A percentile compares a stretch with the other conserved stretches of the same genome.
These are phyloP conservation scores for Ophioninae sp. DNA, from an alignment of 2,888 invertebrate species.

Conservation along the genomic window DNA sequence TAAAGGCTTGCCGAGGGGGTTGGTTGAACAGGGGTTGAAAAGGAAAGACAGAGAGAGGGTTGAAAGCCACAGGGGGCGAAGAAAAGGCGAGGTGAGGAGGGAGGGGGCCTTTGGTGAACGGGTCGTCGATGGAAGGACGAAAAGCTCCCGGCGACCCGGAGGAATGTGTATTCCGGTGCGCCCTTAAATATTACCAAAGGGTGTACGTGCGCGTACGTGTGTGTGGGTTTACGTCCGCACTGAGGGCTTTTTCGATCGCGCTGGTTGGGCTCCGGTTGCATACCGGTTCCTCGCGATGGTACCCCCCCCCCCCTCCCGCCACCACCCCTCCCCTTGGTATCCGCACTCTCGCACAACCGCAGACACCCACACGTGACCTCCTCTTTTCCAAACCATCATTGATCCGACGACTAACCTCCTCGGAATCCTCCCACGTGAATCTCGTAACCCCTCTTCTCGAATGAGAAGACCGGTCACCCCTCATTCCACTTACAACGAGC, in stretches of 20 bases:
- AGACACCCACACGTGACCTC: constrained; percentile 62
- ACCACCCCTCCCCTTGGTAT: constrained; percentile 60
- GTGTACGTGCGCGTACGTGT: too few relatives aligned
- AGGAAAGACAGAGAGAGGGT: constrained; percentile 40
- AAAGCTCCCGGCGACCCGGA: constrained; percentile 44
- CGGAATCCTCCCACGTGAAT: constrained; percentile 35
- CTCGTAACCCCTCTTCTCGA: constrained; percentile 41
- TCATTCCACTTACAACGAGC: constrained; percentile 26
- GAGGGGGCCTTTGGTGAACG: too few relatives aligned
- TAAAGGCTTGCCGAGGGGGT: constrained; percentile 51
- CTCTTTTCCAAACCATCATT: constrained; percentile 72
- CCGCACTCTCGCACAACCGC: constrained; percentile 9
- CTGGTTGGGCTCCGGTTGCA: constrained; percentile 54
- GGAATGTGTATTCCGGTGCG: constrained; percentile 6
- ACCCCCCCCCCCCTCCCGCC: too few relatives aligned
- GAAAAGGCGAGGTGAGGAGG: too few relatives aligned
- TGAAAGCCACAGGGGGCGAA: constrained; percentile 23
- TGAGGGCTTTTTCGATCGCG: constrained; percentile 29
- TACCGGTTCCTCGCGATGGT: constrained; percentile 52
- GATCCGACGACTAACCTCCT: constrained; percentile 67
- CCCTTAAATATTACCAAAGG: too few relatives aligned
- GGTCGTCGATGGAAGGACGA: constrained; percentile 44
- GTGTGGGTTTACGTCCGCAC: constrained; percentile 27
- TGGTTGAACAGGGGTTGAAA: too few relatives aligned
- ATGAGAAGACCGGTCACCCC: constrained; percentile 57